Evolutionary conservation across 2,797 vertebrate species (phyloP).

Genomic region (Fistularia commersonii): DNA sequence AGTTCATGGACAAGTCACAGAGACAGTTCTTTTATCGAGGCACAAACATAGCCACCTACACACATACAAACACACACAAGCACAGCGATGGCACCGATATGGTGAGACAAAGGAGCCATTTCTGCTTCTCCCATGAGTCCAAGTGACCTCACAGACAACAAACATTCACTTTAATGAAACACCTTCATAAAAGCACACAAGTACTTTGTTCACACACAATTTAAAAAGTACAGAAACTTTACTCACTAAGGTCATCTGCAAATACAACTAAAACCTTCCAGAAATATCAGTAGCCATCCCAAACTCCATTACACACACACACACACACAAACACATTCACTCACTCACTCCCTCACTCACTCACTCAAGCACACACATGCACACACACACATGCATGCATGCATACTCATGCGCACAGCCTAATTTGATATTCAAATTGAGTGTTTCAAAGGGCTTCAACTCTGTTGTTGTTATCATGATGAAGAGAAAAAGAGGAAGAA

Average conservation of each 20-base stretch:
- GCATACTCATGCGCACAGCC: conserved; percentile 15
- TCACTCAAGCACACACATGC: not conserved
- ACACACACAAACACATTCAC: too few relatives aligned
- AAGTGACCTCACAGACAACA: conserved; percentile 12
- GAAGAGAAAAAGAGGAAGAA: conserved; percentile 29
- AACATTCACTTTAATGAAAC: conserved; percentile 2
- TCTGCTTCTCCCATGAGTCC: conserved; percentile 24
- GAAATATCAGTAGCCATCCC: conserved; percentile 50
- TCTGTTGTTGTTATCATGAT: conserved; percentile 53
- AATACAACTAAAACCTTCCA: not conserved
- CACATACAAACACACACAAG: conserved; percentile 3
- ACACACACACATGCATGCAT: too few relatives aligned
- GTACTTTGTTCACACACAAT: too few relatives aligned
- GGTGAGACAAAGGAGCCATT: conserved; percentile 9
- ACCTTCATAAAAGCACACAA: not conserved
- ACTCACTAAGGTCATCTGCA: too few relatives aligned
- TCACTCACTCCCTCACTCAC: conserved; percentile 26
- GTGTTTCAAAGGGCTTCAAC: conserved; percentile 55
- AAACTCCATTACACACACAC: too few relatives aligned
- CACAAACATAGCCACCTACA: conserved; percentile 33
- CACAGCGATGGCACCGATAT: not conserved
- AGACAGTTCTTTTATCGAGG: conserved; percentile 27
- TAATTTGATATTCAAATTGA: conserved; percentile 66
- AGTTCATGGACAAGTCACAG: conserved; percentile 28
- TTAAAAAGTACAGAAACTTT: too few relatives aligned